phyloP scores from a whole-genome alignment of 37 sponge, comb jelly and placozoan genomes.

The Hormiphora californensis region DNA sequence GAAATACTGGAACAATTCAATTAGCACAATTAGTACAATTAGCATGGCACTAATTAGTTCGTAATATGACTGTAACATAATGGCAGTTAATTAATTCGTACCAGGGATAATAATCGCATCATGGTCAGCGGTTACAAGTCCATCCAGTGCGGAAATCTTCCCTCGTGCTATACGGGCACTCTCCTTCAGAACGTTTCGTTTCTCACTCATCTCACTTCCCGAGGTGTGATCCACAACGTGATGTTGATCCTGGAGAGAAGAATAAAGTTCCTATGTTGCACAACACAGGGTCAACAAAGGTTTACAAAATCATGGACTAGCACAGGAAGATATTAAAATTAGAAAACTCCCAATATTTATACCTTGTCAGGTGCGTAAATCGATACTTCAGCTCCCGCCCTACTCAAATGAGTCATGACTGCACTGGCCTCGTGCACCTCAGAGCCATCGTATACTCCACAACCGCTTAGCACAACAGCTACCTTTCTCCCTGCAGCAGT shows the following conservation, averaged over 20 bases:
- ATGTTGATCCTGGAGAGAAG: conserved; percentile 60
- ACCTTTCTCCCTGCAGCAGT: too few species aligned
- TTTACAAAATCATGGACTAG: neutral
- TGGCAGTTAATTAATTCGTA: too few species aligned
- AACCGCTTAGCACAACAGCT: conserved; percentile 69
- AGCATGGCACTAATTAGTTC: too few species aligned
- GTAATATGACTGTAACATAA: too few species aligned
- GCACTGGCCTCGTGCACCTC: conserved; percentile 87
- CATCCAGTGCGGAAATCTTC: conserved; percentile 60
- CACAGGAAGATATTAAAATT: neutral
- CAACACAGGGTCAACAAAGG: neutral
- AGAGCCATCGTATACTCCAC: conserved; percentile 88
- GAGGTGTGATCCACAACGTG: conserved; percentile 75
- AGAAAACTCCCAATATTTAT: neutral
- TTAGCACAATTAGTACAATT: too few species aligned
- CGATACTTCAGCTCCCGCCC: conserved; percentile 59
- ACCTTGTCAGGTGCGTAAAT: conserved; percentile 78
- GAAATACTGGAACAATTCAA: too few species aligned
- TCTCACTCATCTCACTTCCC: conserved; percentile 55
- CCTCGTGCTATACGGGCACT: conserved; percentile 88
- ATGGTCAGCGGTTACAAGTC: conserved; percentile 56
- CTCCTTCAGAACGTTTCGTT: conserved; percentile 81
- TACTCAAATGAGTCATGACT: conserved; percentile 67
- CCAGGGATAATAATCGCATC: conserved; percentile 61
- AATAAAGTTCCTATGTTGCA: neutral